Evolutionary conservation across 2,888 invertebrate species (phyloP).

Genomic region (Nesidiocoris tenuis): DNA sequence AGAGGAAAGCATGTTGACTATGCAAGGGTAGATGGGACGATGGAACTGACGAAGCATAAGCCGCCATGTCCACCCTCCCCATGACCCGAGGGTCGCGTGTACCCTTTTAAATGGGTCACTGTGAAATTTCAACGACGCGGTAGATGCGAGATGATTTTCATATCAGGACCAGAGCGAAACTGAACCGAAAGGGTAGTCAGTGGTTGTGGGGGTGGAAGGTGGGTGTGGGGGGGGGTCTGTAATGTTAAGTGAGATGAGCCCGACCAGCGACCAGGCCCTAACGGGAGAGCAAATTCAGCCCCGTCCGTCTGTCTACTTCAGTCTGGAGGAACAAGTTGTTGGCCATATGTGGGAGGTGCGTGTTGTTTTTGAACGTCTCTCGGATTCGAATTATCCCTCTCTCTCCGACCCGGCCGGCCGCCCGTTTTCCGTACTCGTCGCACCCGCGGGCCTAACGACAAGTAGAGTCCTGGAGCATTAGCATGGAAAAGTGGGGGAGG

Average conservation of each 20-base stretch:
- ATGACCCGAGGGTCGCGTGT: not conserved
- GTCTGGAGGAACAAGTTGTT: constrained; percentile 37
- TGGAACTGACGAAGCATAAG: not conserved
- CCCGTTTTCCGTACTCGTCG: too few species aligned
- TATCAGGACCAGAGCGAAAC: constrained; percentile 16
- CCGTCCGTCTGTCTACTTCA: not conserved
- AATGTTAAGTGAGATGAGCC: not conserved
- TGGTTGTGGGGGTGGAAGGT: too few species aligned
- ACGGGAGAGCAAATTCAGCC: not conserved
- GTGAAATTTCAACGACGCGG: constrained; percentile 29
- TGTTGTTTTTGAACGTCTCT: constrained; percentile 37
- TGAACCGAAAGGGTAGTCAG: not conserved
- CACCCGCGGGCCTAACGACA: constrained; percentile 11
- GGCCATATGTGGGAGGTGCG: constrained; percentile 43
- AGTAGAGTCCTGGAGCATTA: constrained; percentile 41
- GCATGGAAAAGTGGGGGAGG: constrained; percentile 45
- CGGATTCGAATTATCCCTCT: not conserved
- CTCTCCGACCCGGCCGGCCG: not conserved
- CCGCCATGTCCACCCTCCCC: not conserved
- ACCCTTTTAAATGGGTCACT: constrained; percentile 30
- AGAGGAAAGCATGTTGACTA: not conserved
- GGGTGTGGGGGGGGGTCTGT: not conserved
- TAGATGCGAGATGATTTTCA: constrained; percentile 37
- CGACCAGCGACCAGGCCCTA: not conserved
- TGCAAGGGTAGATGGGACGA: not conserved